Evolutionary conservation across 2,113 vertebrate genomes (phyloP).

Genomic region (Indri indri): DNA sequence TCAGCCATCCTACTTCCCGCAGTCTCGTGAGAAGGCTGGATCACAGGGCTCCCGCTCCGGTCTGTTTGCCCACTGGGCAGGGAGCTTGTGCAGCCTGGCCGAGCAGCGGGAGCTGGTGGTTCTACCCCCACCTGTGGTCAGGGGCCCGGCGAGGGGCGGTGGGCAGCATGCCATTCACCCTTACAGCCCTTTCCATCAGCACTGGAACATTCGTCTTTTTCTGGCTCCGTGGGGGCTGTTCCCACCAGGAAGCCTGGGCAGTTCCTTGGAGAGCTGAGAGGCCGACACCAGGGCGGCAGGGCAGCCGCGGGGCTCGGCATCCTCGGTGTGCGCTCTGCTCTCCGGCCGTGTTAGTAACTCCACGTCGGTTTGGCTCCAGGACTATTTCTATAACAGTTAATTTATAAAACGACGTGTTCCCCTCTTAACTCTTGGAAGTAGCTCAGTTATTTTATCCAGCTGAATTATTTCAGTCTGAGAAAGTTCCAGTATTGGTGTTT

Average conservation of each 20-base stretch:
- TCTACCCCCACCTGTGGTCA: neutral
- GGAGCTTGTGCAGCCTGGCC: neutral
- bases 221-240: neutral
- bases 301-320: fast-evolving
- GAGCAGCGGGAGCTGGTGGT: neutral
- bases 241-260: fast-evolving
- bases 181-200: neutral
- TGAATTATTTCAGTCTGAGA: neutral
- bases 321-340: neutral
- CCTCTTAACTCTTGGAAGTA: neutral
- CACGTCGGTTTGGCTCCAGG: neutral
- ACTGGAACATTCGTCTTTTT: neutral
- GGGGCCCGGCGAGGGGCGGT: neutral
- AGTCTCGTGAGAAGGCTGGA: neutral
- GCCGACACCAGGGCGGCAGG: neutral
- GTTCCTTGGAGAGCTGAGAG: fast-evolving
- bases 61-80: neutral
- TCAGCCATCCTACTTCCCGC: neutral
- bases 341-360: neutral
- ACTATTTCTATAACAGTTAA: neutral
- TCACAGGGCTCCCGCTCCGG: fast-evolving
- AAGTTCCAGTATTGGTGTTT: neutral
- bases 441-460: neutral
- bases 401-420: neutral
- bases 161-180: neutral